Base-by-base conservation (phyloP, 64 coral and sea anemone species). In the Hydrozoanthus tunicans region DNA sequence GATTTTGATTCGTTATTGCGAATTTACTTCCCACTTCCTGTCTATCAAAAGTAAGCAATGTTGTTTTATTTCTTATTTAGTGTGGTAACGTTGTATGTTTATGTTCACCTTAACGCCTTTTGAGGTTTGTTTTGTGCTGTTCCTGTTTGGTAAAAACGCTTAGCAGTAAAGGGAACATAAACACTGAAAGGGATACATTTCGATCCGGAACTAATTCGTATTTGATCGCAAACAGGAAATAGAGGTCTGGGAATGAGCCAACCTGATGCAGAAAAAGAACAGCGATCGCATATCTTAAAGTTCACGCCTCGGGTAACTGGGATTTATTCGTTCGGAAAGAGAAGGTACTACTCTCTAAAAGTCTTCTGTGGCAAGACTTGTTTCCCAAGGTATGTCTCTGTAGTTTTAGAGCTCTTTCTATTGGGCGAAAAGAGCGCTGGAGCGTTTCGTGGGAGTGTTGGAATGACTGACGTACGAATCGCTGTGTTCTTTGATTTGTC, bases 161-260 rank as follows among this genome's bases (percentile, higher is more conserved):
- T 43, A 43, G 32, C 32, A 43, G 32, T 43, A 43, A 43, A 43
- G 32, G 32, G 32, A 43, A 43, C 32, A 2, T 43, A 43, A 43
- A 43, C 32, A 43, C 32, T 43, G 32, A 43, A 43, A 43, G 32
- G 32, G 32, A 43, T 43, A 43, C 32, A 76, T 52, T 76, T 52
- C 27, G 72, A 76, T 52, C 72, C 27, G 72, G 72, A 76, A 76
- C 27, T 12, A 52, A 53, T 51, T 52, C 13, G 0, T 76, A 32
- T 13, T 51, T 76, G 72, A 76, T 76, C 72, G 27, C 72, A 76
- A 76, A 76, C 72, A 76, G 72, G 72, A 76, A 76, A 76, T 76
- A 76, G 72, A 53, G 72, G 72, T 76, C 72, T 76, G 72, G 72
- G 72, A 12, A 52, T 13, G 72, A 76, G 72, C 43, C 72, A 52